Evolutionary conservation across 1,140 invertebrate species (phyloP).

Genomic region (Mycetomoellerius zeteki): DNA sequence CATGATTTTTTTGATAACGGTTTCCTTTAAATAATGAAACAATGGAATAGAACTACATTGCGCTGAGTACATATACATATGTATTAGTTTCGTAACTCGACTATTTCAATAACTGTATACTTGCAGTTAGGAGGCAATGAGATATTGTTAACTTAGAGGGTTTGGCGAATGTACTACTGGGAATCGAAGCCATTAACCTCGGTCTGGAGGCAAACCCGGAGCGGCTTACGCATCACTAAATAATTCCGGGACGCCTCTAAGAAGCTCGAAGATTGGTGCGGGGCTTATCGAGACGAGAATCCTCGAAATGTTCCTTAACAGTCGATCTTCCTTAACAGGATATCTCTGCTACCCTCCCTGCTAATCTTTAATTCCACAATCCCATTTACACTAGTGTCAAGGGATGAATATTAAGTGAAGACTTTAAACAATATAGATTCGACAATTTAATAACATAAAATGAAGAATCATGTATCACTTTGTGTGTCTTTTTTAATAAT

Average conservation of each 20-base stretch:
- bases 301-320: constrained; percentile 69
- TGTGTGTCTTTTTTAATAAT: background rate
- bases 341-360: constrained; percentile 67
- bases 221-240: constrained; percentile 75
- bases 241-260: constrained; percentile 73
- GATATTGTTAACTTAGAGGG: constrained; percentile 65
- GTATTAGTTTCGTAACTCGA: constrained; percentile 30
- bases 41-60: background rate
- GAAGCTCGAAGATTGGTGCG: constrained; percentile 64
- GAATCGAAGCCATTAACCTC: constrained; percentile 79
- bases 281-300: constrained; percentile 71
- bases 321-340: constrained; percentile 67
- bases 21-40: constrained; percentile 21
- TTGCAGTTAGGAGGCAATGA: constrained; percentile 60
- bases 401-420: constrained; percentile 30
- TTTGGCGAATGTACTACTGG: constrained; percentile 63
- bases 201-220: constrained; percentile 59
- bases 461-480: background rate
- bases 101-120: constrained; percentile 49
- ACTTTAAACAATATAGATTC: constrained; percentile 28
- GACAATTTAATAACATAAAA: background rate
- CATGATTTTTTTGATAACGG: background rate
- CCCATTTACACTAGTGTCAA: constrained; percentile 51
- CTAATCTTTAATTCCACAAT: constrained; percentile 75
- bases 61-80: constrained; percentile 3